Evolutionary conservation across 2,888 invertebrate genomes (phyloP).

Genomic region (Ametastegia equiseti): DNA sequence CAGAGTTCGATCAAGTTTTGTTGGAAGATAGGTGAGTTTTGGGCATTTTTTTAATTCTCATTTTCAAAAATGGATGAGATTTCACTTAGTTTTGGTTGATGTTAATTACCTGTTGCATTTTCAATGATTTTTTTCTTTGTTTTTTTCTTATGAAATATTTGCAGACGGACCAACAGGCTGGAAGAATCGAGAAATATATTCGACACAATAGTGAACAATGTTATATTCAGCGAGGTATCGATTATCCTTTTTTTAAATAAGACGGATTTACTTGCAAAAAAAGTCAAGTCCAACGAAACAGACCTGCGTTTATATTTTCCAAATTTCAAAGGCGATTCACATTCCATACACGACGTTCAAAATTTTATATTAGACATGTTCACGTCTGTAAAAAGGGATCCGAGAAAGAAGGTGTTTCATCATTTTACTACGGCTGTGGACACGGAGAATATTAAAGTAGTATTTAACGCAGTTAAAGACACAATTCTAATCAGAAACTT

Average conservation of each 20-base stretch:
- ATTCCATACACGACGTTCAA: slow-evolving; percentile 93
- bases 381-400: slow-evolving; percentile 89
- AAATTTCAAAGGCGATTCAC: slow-evolving; percentile 90
- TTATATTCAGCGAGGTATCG: slow-evolving; percentile 95
- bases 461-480: slow-evolving; percentile 98
- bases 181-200: slow-evolving; percentile 98
- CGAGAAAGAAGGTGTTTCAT: slow-evolving; percentile 92
- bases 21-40: slow-evolving; percentile 89
- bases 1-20: slow-evolving; percentile 98
- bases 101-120: not conserved
- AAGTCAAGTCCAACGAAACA: slow-evolving; percentile 89
- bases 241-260: slow-evolving; percentile 99
- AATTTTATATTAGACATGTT: slow-evolving; percentile 94
- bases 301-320: slow-evolving; percentile 93
- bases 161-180: slow-evolving; percentile 94
- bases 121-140: slow-evolving; percentile 45
- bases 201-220: slow-evolving; percentile 98
- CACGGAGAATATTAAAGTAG: slow-evolving; percentile 98
- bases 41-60: slow-evolving; percentile 49
- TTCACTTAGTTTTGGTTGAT: not conserved
- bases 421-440: slow-evolving; percentile 99
- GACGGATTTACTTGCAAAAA: slow-evolving; percentile 94
- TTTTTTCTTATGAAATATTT: too few species aligned
- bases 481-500: slow-evolving; percentile 97
- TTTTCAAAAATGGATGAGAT: slow-evolving; percentile 14